Evolutionary conservation across 2,888 invertebrate species (phyloP), one percentile per base, ranked within the genome.

Genomic region (Cerceris rybyensis): DNA sequence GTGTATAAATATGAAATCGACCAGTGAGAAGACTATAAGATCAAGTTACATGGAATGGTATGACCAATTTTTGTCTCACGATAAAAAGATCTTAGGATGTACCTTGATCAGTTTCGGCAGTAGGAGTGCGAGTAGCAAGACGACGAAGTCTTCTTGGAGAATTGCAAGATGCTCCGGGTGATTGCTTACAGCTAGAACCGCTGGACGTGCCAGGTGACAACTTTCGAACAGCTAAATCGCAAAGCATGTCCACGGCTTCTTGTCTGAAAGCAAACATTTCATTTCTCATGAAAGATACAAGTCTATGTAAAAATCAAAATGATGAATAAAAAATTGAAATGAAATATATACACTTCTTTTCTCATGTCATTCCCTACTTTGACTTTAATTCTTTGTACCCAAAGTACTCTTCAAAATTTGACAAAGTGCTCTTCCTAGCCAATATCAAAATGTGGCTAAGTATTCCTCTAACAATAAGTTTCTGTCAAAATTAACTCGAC

Each of bases 241-340:
- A 96, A 64, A 97, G 93, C 96, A 97, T 96, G 86, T 97, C 96
- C 74, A 96, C 95, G 70, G 97, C 97, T 94, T 97, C 97, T 93
- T 96, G 95, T 91, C 96, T 96, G 73, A 2, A 8, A 9, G n/a
- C 8, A 39, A 2, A 9, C 28, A 28, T 28, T 28, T 16, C 54
- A 54, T 16, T 9, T 54, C 7, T 59, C 7, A 52, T 59, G 2
- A 14, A 59, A 59, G 1, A n/a, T 54, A 13, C 13, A 7, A 59
- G 8, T 7, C 7, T 42, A n/a, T 7, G 1, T 54, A n/a, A 54
- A n/a, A 7, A n/a, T 5, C 46, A 46, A 28, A 28, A 28, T n/a
- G 28, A 28, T 28, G 4, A 28, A 28, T 28, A 4, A 4, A 28
- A 28, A 28, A 28, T 28, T 28, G 4, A 28, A 4, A 28, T 28